These are phyloP conservation scores for Chironomus tepperi DNA, from an alignment of 1,140 invertebrate genomes.

Conservation along the genomic window DNA sequence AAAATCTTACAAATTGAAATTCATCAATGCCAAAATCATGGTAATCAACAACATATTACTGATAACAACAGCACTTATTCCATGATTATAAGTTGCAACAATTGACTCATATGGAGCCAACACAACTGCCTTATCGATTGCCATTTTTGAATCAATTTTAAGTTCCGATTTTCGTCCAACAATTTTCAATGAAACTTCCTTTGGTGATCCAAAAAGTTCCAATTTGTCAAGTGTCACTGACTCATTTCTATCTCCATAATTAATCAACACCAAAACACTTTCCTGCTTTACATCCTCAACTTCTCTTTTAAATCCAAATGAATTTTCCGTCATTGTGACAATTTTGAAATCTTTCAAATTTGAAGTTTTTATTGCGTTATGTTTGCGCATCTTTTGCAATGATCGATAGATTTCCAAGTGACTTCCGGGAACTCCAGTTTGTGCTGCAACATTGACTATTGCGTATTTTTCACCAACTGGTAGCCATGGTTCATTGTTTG, in stretches of 20 bases:
- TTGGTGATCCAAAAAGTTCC: neutral
- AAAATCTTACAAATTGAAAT: too few relatives aligned
- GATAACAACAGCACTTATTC: too few relatives aligned
- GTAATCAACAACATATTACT: too few relatives aligned
- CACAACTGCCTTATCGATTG: too few relatives aligned
- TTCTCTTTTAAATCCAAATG: neutral
- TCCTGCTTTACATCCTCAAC: neutral
- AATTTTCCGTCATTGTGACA: neutral
- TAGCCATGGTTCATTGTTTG: conserved; percentile 47
- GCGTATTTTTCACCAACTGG: conserved; percentile 48
- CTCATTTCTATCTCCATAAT: neutral
- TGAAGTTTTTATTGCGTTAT: neutral
- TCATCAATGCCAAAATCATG: too few relatives aligned
- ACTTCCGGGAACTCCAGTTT: conserved; percentile 24
- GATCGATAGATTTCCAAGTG: conserved; percentile 33
- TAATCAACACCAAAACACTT: neutral
- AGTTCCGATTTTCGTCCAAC: neutral
- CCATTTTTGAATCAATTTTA: too few relatives aligned
- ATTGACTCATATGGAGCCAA: too few relatives aligned
- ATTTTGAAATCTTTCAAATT: neutral
- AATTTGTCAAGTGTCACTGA: neutral
- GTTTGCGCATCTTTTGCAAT: conserved; percentile 28
- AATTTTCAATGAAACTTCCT: neutral
- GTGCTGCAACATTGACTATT: conserved; percentile 39
- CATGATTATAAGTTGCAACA: too few relatives aligned